Percentiles rank a stretch among this genome's conserved stretches.
phyloP scores from a whole-genome alignment of 2,888 invertebrate species.

The Meiosimyza decipiens region DNA sequence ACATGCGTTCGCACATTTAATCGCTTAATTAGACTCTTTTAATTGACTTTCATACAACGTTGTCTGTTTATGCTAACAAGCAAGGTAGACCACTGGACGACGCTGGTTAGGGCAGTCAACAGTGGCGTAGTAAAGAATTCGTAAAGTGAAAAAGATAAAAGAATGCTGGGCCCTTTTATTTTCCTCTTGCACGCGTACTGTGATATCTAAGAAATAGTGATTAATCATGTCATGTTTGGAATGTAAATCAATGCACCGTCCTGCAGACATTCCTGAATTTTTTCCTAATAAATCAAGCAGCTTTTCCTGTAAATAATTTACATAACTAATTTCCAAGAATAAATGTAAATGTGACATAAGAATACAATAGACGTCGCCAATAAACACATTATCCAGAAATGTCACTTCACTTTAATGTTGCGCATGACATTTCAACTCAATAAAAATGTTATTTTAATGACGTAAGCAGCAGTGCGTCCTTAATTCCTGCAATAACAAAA shows the following conservation, averaged over 20 bases:
- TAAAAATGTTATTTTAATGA: constrained; percentile 22
- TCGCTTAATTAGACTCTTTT: constrained; percentile 57
- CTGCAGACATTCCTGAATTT: not conserved
- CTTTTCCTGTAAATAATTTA: not conserved
- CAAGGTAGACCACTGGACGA: not conserved
- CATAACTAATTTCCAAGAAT: not conserved
- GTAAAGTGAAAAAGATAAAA: too few species aligned
- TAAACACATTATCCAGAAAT: not conserved
- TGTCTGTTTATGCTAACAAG: not conserved
- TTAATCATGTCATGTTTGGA: not conserved
- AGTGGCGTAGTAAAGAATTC: too few species aligned
- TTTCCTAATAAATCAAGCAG: constrained; percentile 3
- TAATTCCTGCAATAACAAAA: not conserved
- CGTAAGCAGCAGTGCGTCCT: constrained; percentile 11
- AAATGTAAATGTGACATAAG: not conserved
- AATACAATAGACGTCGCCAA: not conserved
- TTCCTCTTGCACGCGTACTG: not conserved
- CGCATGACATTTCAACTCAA: constrained; percentile 10
- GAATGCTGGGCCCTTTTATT: not conserved
- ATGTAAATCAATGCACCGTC: not conserved
- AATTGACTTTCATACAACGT: constrained; percentile 46
- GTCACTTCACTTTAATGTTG: constrained; percentile 4
- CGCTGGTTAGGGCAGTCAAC: not conserved
- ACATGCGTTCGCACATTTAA: constrained; percentile 50
- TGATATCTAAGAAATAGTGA: not conserved